These are phyloP conservation scores for Leptatherina wallacei DNA, from an alignment of 2,797 vertebrate genomes.

Conservation along the genomic window DNA sequence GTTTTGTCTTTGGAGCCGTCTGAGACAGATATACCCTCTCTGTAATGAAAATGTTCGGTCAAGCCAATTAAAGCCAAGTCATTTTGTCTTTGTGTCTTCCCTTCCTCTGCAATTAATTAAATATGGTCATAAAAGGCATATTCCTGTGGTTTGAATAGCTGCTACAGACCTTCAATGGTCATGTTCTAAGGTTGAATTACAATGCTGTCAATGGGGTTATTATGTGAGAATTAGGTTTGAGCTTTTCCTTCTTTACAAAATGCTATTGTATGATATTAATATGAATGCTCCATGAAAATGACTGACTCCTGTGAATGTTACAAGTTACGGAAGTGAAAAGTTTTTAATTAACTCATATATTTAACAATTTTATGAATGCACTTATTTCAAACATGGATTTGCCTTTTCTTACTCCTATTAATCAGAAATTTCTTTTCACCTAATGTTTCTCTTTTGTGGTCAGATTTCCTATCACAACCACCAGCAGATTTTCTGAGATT, in stretches of 20 bases:
- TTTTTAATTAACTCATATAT: conserved; percentile 45
- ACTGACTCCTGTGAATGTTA: conserved; percentile 77
- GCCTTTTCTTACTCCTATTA: conserved; percentile 54
- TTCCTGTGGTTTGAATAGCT: conserved; percentile 75
- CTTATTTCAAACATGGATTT: conserved; percentile 56
- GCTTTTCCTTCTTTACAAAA: conserved; percentile 75
- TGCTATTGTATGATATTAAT: conserved; percentile 77
- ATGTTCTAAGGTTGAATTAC: conserved; percentile 72
- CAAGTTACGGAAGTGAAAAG: conserved; percentile 67
- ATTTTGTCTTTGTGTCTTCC: conserved; percentile 82
- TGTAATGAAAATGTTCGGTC: conserved; percentile 81
- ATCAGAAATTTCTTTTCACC: conserved; percentile 56
- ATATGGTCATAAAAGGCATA: conserved; percentile 78
- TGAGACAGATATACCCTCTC: conserved; percentile 70
- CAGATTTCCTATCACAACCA: background rate
- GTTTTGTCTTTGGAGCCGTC: conserved; percentile 73
- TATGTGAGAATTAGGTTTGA: conserved; percentile 81
- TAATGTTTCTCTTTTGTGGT: conserved; percentile 51
- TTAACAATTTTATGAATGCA: conserved; percentile 59
- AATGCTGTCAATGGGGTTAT: conserved; percentile 76
- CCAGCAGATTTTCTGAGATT: background rate
- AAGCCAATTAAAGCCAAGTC: conserved; percentile 81
- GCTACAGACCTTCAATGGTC: conserved; percentile 67
- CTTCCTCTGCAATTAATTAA: conserved; percentile 83
- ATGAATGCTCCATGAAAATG: conserved; percentile 78